Evolutionary conservation across 2,797 vertebrate species (phyloP).

Genomic region (Carapus acus): DNA sequence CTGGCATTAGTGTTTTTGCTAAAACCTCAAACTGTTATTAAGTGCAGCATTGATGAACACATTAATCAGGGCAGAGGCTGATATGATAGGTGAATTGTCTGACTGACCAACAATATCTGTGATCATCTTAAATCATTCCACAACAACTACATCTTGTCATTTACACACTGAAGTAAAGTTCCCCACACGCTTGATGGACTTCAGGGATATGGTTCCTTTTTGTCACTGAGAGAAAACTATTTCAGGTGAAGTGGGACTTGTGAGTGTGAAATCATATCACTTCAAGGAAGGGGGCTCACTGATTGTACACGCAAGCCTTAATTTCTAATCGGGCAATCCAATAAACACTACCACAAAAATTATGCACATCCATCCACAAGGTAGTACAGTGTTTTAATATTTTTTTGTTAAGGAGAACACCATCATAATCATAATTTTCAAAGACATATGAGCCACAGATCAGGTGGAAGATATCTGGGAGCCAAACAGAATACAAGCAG

Average conservation of each 20-base stretch:
- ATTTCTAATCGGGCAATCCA: conserved; percentile 15
- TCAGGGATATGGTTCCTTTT: not conserved
- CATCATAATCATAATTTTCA: no score
- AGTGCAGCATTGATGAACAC: no score
- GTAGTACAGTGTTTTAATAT: conserved; percentile 13
- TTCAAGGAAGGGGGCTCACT: conserved; percentile 11
- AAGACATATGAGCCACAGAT: no score
- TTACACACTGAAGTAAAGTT: conserved; percentile 29
- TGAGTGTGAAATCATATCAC: conserved; percentile 13
- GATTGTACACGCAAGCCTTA: conserved; percentile 23
- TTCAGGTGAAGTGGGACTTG: conserved; percentile 14
- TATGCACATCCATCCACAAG: conserved; percentile 3
- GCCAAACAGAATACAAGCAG: no score
- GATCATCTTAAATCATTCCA: conserved; percentile 39
- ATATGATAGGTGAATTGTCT: no score
- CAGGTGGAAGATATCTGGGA: no score
- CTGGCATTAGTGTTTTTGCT: conserved; percentile 62
- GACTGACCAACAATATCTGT: conserved; percentile 18
- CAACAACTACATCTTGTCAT: conserved; percentile 15
- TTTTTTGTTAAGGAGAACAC: no score
- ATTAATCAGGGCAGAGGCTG: no score
- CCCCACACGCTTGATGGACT: conserved; percentile 4
- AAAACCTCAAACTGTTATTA: no score
- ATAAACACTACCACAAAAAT: not conserved
- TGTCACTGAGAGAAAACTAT: conserved; percentile 8